Conservation (phyloP, 1,140 invertebrate genomes). For the Dreissena rostriformis region DNA sequence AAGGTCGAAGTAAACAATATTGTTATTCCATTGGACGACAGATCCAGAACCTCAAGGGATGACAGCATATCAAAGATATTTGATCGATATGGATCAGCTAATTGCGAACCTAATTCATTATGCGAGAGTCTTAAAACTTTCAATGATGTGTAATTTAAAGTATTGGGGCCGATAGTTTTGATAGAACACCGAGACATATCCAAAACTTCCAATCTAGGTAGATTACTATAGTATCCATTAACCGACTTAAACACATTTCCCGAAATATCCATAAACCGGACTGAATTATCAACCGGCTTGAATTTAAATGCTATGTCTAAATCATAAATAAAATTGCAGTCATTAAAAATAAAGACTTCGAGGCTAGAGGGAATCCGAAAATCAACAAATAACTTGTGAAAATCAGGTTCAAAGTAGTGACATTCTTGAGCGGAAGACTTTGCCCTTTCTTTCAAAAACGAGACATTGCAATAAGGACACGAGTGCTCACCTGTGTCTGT, state of each 20-base stretch:
- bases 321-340: neutral
- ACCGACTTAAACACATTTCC: neutral
- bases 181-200: too few relatives aligned
- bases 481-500: neutral
- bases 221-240: conserved; percentile 1
- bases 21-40: too few relatives aligned
- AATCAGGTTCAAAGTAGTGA: neutral
- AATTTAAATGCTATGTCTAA: neutral
- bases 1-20: too few relatives aligned
- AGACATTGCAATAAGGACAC: neutral
- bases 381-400: neutral
- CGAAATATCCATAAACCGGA: neutral
- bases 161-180: too few relatives aligned
- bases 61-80: too few relatives aligned
- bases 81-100: too few relatives aligned
- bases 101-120: too few relatives aligned
- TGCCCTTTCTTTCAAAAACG: neutral
- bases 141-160: too few relatives aligned
- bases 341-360: neutral
- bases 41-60: too few relatives aligned
- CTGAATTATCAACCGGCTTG: neutral
- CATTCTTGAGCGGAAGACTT: neutral
- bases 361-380: neutral
- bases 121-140: too few relatives aligned
- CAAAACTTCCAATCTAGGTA: conserved; percentile 2